A percentile compares a stretch with the other conserved stretches of the same genome.
Conservation (phyloP, 2,113 vertebrate species). For the Eublepharis macularius region DNA sequence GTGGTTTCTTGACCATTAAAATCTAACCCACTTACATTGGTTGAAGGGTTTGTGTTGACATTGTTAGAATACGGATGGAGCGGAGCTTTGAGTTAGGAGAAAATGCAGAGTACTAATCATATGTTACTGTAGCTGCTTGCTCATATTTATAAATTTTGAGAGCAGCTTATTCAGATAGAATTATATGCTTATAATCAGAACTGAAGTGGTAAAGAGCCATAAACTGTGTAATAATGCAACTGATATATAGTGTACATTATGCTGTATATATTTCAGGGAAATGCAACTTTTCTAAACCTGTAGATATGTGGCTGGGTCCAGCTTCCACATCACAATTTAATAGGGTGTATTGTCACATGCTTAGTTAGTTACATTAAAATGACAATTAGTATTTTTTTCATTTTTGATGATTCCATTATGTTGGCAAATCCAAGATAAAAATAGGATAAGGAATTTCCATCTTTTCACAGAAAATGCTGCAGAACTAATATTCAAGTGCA, state of each 20-base stretch:
- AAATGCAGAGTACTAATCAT: background rate
- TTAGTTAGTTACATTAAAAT: too few relatives aligned
- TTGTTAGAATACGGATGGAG: slow-evolving; percentile 11
- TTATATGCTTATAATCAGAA: background rate
- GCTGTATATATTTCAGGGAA: background rate
- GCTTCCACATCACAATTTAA: too few relatives aligned
- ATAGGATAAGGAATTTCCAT: too few relatives aligned
- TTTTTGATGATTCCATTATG: too few relatives aligned
- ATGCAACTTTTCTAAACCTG: background rate
- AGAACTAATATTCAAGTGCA: too few relatives aligned
- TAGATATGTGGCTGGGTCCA: background rate
- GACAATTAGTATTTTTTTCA: too few relatives aligned
- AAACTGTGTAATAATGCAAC: background rate
- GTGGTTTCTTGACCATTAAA: background rate
- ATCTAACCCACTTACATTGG: background rate
- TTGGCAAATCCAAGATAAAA: too few relatives aligned
- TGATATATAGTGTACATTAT: too few relatives aligned
- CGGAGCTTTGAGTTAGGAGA: slow-evolving; percentile 6
- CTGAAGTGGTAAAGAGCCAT: background rate
- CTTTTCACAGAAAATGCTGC: too few relatives aligned
- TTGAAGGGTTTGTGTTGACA: slow-evolving; percentile 1
- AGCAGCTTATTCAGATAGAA: background rate
- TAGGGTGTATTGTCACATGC: too few relatives aligned
- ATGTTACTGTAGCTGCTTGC: background rate
- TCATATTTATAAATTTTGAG: background rate